phyloP scores from a whole-genome alignment of 2,888 invertebrate species.

The Galerucella nymphaeae region DNA sequence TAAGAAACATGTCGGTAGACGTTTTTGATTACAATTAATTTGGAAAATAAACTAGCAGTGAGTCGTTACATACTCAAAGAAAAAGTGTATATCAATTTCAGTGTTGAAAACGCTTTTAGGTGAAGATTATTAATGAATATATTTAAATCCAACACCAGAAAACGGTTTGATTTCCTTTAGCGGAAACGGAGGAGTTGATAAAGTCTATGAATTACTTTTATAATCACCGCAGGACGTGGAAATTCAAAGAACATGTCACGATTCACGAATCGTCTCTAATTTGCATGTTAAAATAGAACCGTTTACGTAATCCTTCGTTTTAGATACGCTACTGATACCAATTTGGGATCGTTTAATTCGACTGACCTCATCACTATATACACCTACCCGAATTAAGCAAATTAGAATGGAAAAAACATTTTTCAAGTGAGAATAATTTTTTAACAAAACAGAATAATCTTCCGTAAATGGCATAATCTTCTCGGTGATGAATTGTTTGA shows the following conservation, averaged over 20 bases:
- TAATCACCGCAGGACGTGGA: neutral
- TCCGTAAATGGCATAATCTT: conserved; percentile 1
- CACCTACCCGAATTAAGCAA: conserved; percentile 10
- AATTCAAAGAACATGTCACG: conserved; percentile 1
- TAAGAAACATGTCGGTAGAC: too few species aligned
- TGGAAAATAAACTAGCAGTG: too few species aligned
- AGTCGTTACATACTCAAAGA: too few species aligned
- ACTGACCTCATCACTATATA: conserved; percentile 14
- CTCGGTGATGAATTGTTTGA: neutral
- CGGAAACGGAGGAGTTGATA: neutral
- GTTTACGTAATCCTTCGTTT: conserved; percentile 7
- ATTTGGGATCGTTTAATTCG: conserved; percentile 8
- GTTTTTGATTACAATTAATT: too few species aligned
- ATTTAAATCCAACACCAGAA: neutral
- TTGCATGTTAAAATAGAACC: conserved; percentile 7
- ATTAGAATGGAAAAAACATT: conserved; percentile 5
- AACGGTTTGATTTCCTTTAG: neutral
- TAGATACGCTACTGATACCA: conserved; percentile 15
- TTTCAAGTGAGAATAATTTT: conserved; percentile 13
- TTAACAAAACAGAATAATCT: neutral
- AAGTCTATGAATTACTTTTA: neutral
- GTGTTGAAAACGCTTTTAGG: too few species aligned
- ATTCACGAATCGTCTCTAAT: neutral
- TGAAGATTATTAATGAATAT: neutral
- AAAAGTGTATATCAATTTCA: too few species aligned